Percentiles rank a stretch among this genome's conserved stretches.
Conservation (phyloP, 2,113 vertebrate species). For the Carassius auratus region DNA sequence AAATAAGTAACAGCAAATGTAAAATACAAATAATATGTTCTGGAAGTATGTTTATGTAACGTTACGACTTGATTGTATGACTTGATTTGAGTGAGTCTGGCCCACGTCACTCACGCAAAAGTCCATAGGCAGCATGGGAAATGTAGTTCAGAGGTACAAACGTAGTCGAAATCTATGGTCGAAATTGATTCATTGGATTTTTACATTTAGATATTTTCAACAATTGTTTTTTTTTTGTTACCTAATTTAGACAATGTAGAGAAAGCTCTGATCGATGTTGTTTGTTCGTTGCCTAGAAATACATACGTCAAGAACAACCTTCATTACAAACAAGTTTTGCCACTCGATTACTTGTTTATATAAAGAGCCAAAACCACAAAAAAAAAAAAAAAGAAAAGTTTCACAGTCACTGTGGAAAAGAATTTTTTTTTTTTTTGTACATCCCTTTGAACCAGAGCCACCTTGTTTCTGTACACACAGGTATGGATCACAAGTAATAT, state of each 20-base stretch:
- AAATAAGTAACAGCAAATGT: background rate
- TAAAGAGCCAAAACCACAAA: background rate
- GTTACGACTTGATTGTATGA: background rate
- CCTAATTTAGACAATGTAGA: background rate
- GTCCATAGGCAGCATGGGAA: background rate
- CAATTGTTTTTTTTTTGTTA: background rate
- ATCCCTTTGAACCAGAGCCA: constrained; percentile 82
- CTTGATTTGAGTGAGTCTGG: background rate
- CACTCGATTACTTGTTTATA: background rate
- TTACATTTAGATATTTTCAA: background rate
- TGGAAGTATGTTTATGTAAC: background rate
- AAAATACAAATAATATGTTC: background rate
- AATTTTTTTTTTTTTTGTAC: constrained; percentile 8
- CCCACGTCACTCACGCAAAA: background rate
- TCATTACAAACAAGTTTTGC: background rate
- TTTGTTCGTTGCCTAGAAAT: constrained; percentile 25
- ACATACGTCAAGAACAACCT: background rate
- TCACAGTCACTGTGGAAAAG: constrained; percentile 57
- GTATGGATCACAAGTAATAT: constrained; percentile 65
- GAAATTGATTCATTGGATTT: background rate
- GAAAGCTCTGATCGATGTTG: too few relatives aligned
- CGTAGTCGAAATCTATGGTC: background rate
- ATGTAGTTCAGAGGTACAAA: background rate
- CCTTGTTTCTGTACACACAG: constrained; percentile 90
- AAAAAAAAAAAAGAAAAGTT: background rate